Percentiles rank a stretch among this genome's conserved stretches.
Conservation (phyloP, 2,888 invertebrate genomes). For the Nemoura dubitans region DNA sequence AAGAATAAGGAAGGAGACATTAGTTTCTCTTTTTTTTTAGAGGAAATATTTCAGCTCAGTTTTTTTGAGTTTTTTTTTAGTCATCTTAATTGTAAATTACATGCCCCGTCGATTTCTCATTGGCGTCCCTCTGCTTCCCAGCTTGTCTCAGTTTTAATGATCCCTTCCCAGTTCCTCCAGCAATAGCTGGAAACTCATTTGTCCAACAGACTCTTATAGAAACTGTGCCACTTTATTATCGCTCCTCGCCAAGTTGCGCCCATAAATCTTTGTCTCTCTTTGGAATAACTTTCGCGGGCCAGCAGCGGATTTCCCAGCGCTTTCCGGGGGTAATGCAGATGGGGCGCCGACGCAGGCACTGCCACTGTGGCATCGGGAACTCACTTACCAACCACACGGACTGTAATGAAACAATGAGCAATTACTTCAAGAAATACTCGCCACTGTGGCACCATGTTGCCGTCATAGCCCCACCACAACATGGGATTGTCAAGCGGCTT, state of each 20-base stretch:
- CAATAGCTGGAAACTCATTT: neutral
- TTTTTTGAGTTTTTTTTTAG: neutral
- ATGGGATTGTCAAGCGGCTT: neutral
- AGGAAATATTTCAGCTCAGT: neutral
- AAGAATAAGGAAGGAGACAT: neutral
- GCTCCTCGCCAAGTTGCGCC: neutral
- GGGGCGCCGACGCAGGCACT: neutral
- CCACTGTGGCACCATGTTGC: no score
- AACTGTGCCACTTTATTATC: slow-evolving; percentile 12
- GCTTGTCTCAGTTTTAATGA: neutral
- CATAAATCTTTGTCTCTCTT: slow-evolving; percentile 5
- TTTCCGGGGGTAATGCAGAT: neutral
- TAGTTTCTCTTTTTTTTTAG: neutral
- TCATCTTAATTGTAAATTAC: slow-evolving; percentile 12
- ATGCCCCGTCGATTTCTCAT: slow-evolving; percentile 1
- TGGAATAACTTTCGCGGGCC: neutral
- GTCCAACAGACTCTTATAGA: slow-evolving; percentile 12
- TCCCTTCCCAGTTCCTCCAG: slow-evolving; percentile 12
- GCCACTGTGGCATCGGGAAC: neutral
- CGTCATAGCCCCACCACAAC: no score
- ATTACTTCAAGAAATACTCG: no score
- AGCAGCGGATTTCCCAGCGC: neutral
- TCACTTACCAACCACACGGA: no score
- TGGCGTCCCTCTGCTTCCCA: neutral
- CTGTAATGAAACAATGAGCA: no score